These are phyloP conservation scores for Helarctos malayanus DNA, from an alignment of 2,797 vertebrate genomes.

Conservation along the genomic window DNA sequence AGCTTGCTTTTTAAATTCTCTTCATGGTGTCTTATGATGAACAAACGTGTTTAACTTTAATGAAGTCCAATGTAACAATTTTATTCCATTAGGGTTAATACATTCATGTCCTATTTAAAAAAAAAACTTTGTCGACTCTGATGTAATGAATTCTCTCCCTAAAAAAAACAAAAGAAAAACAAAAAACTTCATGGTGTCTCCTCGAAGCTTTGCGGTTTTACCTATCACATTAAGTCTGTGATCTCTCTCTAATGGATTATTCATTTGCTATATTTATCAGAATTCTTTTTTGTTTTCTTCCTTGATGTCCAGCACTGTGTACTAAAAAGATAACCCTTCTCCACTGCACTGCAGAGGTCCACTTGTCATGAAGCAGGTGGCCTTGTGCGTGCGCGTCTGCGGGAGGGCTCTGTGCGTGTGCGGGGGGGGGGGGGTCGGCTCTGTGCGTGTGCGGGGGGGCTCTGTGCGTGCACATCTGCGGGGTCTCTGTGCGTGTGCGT, in stretches of 20 bases:
- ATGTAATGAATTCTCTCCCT: background rate
- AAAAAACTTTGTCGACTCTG: background rate
- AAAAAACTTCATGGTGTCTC: background rate
- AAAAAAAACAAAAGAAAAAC: background rate
- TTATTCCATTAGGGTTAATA: background rate
- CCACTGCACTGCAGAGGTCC: background rate
- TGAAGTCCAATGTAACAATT: background rate
- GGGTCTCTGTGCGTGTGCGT: too few relatives aligned
- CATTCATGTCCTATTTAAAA: background rate
- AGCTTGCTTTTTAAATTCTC: background rate
- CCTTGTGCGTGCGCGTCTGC: rapidly evolving
- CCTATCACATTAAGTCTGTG: background rate
- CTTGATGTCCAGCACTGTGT: background rate
- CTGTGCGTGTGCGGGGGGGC: too few relatives aligned
- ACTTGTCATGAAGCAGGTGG: background rate
- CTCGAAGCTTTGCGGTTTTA: background rate
- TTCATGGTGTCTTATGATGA: background rate
- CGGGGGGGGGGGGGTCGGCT: too few relatives aligned
- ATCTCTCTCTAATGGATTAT: background rate
- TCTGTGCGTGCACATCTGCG: too few relatives aligned
- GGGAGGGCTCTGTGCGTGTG: too few relatives aligned
- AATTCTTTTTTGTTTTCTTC: background rate
- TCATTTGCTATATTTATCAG: background rate
- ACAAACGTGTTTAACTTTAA: conserved; percentile 32
- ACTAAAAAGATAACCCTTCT: background rate